Conservation (phyloP, 2,113 vertebrate species). For the Uropsilus gracilis region DNA sequence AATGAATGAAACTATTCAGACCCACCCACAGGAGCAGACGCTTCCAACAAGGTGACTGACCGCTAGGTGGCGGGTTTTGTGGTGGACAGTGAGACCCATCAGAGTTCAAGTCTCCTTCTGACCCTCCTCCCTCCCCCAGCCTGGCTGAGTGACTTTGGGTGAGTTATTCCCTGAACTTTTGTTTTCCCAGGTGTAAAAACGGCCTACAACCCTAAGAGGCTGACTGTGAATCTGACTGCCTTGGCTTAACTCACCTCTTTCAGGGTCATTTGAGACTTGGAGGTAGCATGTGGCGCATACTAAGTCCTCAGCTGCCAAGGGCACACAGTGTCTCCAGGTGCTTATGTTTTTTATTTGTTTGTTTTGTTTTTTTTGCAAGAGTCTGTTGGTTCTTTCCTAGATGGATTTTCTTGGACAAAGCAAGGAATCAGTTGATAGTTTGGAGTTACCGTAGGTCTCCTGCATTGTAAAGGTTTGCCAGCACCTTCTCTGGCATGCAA, state of each 20-base stretch:
- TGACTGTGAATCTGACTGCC: too few species aligned
- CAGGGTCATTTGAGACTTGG: background rate
- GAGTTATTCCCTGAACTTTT: background rate
- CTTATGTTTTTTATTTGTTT: too few species aligned
- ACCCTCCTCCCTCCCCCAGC: too few species aligned
- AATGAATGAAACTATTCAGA: background rate
- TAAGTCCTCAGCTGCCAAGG: rapidly evolving
- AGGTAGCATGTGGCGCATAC: rapidly evolving
- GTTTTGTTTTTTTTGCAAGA: too few species aligned
- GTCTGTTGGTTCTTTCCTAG: background rate
- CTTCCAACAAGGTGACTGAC: background rate
- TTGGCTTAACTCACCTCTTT: too few species aligned
- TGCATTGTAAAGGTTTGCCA: background rate
- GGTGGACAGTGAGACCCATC: background rate
- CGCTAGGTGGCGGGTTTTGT: background rate
- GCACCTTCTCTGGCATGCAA: background rate
- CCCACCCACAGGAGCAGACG: rapidly evolving
- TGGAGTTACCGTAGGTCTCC: background rate
- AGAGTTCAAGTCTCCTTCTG: background rate
- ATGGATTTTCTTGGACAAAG: background rate
- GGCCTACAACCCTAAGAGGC: rapidly evolving
- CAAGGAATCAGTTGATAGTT: background rate
- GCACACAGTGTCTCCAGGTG: background rate
- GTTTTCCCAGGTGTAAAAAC: background rate
- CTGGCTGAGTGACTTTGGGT: background rate